Evolutionary conservation across 35 echinoderm and acorn worm species (phyloP).

Genomic region (Acanthaster planci): DNA sequence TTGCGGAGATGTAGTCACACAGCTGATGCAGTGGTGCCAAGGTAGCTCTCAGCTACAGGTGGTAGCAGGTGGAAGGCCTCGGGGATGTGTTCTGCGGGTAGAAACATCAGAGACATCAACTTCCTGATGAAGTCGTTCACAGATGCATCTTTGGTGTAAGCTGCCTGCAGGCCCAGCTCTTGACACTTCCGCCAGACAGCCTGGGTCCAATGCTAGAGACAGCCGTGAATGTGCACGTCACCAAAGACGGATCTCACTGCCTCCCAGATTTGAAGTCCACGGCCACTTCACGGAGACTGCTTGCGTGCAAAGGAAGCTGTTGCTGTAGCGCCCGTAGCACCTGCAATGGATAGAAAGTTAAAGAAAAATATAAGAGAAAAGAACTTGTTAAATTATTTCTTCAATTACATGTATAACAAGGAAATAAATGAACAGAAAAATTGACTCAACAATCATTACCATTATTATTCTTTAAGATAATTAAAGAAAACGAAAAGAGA

Average conservation of each 20-base stretch:
- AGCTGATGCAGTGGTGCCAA: not conserved
- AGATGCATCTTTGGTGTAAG: conserved; percentile 8
- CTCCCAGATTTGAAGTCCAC: conserved; percentile 56
- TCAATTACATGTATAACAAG: too few relatives aligned
- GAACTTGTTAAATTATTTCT: too few relatives aligned
- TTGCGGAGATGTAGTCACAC: not conserved
- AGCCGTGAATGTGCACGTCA: not conserved
- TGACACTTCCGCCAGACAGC: conserved; percentile 30
- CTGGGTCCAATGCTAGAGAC: too few relatives aligned
- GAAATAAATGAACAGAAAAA: too few relatives aligned
- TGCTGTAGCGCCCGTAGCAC: not conserved
- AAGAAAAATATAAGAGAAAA: not conserved
- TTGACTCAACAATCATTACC: too few relatives aligned
- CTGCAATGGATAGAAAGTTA: not conserved
- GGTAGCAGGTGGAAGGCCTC: not conserved
- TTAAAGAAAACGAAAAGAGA: too few relatives aligned
- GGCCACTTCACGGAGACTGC: not conserved
- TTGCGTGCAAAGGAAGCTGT: not conserved
- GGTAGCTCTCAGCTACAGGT: not conserved
- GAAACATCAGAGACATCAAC: conserved; percentile 41
- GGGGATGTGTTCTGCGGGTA: conserved; percentile 13
- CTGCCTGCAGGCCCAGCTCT: not conserved
- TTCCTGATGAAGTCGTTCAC: conserved; percentile 25
- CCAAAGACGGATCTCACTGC: not conserved
- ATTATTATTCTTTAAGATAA: too few relatives aligned